phyloP scores from a whole-genome alignment of 2,113 vertebrate species.

The Oxygymnocypris stewartii region DNA sequence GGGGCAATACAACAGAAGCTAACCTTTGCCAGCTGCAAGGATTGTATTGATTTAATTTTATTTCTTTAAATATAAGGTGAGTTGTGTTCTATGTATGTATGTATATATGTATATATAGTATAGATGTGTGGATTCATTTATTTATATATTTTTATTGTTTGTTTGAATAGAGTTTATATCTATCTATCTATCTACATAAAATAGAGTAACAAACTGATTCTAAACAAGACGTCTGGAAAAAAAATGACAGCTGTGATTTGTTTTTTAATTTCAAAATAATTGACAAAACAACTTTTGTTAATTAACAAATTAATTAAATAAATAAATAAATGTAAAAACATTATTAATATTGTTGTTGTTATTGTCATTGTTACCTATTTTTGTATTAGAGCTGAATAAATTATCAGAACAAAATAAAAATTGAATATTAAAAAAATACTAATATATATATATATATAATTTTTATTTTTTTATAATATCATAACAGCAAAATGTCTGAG shows the following conservation, averaged over 20 bases:
- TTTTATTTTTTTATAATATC: background rate
- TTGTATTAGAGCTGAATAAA: no score
- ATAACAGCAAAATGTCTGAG: slow-evolving; percentile 58
- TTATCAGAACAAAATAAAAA: no score
- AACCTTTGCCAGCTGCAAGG: background rate
- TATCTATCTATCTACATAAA: no score
- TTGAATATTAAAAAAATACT: background rate
- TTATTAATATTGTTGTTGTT: no score
- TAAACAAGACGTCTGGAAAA: background rate
- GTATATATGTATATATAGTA: background rate
- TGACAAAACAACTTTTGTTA: no score
- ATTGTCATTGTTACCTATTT: no score
- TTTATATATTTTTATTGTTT: no score
- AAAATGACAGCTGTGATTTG: background rate
- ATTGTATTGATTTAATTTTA: background rate
- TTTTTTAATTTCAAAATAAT: background rate
- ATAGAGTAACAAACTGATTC: background rate
- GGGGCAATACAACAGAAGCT: background rate
- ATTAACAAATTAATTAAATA: no score
- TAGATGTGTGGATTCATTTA: no score
- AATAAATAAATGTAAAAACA: no score
- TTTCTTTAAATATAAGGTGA: background rate
- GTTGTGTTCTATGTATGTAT: background rate
- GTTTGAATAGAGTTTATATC: no score
- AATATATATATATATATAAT: background rate